Evolutionary conservation across 2,888 invertebrate genomes (phyloP), one percentile per base, ranked within the genome.

Genomic region (Diogma glabrata): DNA sequence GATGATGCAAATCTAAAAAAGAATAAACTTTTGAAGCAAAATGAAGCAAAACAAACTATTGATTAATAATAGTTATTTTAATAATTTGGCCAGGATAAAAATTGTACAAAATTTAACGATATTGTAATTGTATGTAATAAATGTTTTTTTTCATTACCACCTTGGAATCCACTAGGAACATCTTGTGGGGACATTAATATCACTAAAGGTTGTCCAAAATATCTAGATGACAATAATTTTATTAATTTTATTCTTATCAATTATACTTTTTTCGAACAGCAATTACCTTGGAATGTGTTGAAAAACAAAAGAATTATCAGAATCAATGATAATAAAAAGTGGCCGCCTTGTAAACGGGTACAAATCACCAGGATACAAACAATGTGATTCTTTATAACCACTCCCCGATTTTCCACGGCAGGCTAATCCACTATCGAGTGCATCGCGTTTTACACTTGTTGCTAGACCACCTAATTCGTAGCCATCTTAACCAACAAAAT

Each of bases 101-200:
- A 30, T n/a, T n/a, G n/a, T n/a, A n/a, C n/a, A n/a, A n/a, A n/a
- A n/a, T n/a, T n/a, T n/a, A n/a, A n/a, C n/a, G n/a, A n/a, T n/a
- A n/a, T n/a, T n/a, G n/a, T n/a, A n/a, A n/a, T n/a, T n/a, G n/a
- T n/a, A n/a, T n/a, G n/a, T n/a, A n/a, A n/a, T n/a, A n/a, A n/a
- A n/a, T n/a, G n/a, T n/a, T n/a, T n/a, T n/a, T n/a, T n/a, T n/a
- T n/a, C 43, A 43, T 7, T 23, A 47, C 17, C 56, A 89, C 90
- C 84, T 73, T 86, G 84, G 67, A 91, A 84, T 55, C 83, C 81
- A 52, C 85, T 74, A 54, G 94, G 94, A 55, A 87, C 78, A 66
- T 93, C 90, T 70, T 90, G 83, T 6, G 95, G 93, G 50, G 95
- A 94, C 86, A 94, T 89, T 30, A 96, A 77, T 56, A 92, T 83